A percentile compares a stretch with the other conserved stretches of the same genome.
phyloP scores from a whole-genome alignment of 2,797 vertebrate genomes.

The Mus caroli region DNA sequence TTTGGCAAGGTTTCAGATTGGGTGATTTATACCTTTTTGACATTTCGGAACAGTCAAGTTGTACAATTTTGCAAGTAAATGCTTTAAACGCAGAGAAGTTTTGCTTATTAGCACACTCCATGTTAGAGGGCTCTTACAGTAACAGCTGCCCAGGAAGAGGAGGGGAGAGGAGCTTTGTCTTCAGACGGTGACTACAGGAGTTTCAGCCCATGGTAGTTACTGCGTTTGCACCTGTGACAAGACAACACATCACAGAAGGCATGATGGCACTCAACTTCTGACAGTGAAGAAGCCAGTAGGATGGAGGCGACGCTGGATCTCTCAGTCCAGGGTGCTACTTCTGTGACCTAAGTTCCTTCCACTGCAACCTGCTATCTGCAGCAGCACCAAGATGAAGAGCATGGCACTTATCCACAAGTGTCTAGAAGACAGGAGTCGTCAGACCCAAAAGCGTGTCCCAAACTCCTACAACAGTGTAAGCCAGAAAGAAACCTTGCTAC shows the following conservation, averaged over 20 bases:
- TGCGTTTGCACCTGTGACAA: background rate
- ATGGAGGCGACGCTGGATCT: no score
- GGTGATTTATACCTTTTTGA: no score
- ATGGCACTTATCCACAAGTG: background rate
- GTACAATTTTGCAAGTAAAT: background rate
- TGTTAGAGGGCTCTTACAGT: no score
- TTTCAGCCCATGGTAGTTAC: background rate
- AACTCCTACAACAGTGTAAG: background rate
- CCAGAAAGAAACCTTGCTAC: background rate
- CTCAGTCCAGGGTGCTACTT: no score
- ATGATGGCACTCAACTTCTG: background rate
- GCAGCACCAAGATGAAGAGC: background rate
- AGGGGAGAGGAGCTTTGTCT: no score
- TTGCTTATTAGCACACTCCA: background rate
- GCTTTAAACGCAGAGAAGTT: background rate
- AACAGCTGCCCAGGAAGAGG: background rate
- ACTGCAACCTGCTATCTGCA: no score
- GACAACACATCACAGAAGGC: background rate
- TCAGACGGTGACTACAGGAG: background rate
- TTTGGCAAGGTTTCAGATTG: background rate
- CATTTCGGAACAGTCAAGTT: background rate
- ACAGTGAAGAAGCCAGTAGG: background rate
- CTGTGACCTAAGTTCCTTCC: background rate
- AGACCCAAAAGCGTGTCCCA: background rate
- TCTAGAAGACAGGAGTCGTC: background rate